phyloP scores from a whole-genome alignment of 1,140 invertebrate species.

The Penaeus japonicus region DNA sequence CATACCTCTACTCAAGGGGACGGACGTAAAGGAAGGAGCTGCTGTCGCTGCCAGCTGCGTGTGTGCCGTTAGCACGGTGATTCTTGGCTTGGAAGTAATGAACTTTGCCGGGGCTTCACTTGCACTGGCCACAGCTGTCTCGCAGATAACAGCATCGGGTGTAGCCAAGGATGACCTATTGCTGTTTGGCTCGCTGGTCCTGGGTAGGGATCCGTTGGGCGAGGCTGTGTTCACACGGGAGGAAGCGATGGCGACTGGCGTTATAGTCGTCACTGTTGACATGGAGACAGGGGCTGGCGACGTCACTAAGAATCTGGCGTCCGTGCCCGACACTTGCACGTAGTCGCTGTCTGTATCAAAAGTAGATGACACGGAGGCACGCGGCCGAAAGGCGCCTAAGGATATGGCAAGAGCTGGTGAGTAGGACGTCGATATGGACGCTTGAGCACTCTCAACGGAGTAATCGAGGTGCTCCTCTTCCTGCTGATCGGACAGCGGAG shows the following conservation, averaged over 20 bases:
- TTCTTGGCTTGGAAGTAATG: constrained; percentile 61
- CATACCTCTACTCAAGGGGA: constrained; percentile 46
- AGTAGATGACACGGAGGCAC: constrained; percentile 81
- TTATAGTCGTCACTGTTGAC: constrained; percentile 58
- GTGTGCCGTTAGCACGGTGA: constrained; percentile 63
- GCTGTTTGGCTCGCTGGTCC: neutral
- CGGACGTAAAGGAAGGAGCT: constrained; percentile 60
- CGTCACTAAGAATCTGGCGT: constrained; percentile 27
- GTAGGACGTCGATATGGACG: constrained; percentile 25
- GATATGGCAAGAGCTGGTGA: constrained; percentile 38
- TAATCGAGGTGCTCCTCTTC: constrained; percentile 52
- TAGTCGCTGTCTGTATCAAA: constrained; percentile 89
- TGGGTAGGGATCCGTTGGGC: neutral
- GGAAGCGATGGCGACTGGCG: constrained; percentile 55
- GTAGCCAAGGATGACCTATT: constrained; percentile 1
- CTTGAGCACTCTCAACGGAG: constrained; percentile 58
- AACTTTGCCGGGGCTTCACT: constrained; percentile 61
- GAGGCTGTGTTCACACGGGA: constrained; percentile 37
- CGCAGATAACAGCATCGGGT: constrained; percentile 47
- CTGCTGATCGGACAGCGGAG: constrained; percentile 35
- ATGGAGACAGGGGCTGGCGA: constrained; percentile 55
- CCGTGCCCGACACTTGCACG: constrained; percentile 65
- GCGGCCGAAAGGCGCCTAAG: constrained; percentile 69
- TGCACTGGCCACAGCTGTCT: constrained; percentile 50
- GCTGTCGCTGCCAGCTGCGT: constrained; percentile 61